Percentiles rank a stretch among this genome's conserved stretches.
These are phyloP conservation scores for Alosa sapidissima DNA, from an alignment of 2,797 vertebrate genomes.

Conservation along the genomic window DNA sequence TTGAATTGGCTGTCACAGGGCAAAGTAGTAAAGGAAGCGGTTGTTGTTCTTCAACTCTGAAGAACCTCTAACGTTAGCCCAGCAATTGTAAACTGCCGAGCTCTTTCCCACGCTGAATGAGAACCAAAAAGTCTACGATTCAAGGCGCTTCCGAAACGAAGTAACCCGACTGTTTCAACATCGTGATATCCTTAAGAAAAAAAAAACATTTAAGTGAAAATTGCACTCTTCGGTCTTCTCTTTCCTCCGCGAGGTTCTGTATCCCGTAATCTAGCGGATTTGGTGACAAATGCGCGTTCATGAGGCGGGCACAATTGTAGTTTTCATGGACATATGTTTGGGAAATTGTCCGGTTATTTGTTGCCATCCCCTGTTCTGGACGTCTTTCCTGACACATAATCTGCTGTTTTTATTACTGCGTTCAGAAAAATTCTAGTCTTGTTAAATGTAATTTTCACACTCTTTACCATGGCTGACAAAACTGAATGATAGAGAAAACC, in stretches of 20 bases:
- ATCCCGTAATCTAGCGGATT: constrained; percentile 72
- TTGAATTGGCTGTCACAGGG: constrained; percentile 24
- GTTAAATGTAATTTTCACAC: background rate
- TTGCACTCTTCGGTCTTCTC: constrained; percentile 15
- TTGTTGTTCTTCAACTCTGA: constrained; percentile 37
- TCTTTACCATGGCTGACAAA: background rate
- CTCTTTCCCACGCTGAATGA: constrained; percentile 10
- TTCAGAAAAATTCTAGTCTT: background rate
- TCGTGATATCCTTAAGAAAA: background rate
- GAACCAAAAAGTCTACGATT: constrained; percentile 13
- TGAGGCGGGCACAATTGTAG: constrained; percentile 48
- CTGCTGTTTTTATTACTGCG: background rate
- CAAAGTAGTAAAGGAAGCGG: constrained; percentile 30
- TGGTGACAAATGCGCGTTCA: constrained; percentile 59
- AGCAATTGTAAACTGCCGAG: background rate
- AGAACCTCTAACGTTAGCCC: constrained; percentile 15
- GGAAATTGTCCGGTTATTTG: constrained; percentile 48
- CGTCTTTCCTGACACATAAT: background rate
- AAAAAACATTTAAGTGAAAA: background rate
- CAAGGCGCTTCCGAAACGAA: background rate
- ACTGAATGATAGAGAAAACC: background rate
- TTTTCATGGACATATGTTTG: constrained; percentile 57
- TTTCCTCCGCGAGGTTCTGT: constrained; percentile 45
- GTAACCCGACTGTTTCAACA: background rate
- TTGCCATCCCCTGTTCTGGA: constrained; percentile 59